A percentile compares a stretch with the other conserved stretches of the same genome.
These are phyloP conservation scores for Lingula anatina DNA, from an alignment of 2,888 invertebrate genomes.

Conservation along the genomic window DNA sequence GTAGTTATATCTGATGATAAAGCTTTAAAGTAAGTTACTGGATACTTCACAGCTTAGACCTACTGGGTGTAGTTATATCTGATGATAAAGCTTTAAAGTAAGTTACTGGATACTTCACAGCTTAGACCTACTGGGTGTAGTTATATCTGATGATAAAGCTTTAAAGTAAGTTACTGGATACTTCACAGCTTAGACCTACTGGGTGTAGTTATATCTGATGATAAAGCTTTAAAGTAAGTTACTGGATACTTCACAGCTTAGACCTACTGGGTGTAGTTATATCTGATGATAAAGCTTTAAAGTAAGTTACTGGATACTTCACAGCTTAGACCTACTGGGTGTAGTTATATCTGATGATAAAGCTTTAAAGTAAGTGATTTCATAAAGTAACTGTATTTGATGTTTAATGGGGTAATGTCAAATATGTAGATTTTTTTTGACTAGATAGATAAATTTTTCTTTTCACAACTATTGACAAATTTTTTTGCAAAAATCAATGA, in stretches of 20 bases:
- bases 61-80: slow-evolving; percentile 65
- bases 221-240: slow-evolving; percentile 57
- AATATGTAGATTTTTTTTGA: background rate
- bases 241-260: slow-evolving; percentile 92
- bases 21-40: too few relatives aligned
- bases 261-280: slow-evolving; percentile 68
- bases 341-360: slow-evolving; percentile 59
- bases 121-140: slow-evolving; percentile 69
- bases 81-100: slow-evolving; percentile 51
- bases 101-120: slow-evolving; percentile 94
- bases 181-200: slow-evolving; percentile 81
- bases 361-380: slow-evolving; percentile 35
- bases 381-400: background rate
- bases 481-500: too few relatives aligned
- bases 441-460: slow-evolving; percentile 14
- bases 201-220: slow-evolving; percentile 61
- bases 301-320: slow-evolving; percentile 86
- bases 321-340: slow-evolving; percentile 76
- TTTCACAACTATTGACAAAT: too few relatives aligned
- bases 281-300: slow-evolving; percentile 52
- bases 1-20: too few relatives aligned
- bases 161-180: slow-evolving; percentile 77
- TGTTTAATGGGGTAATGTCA: background rate
- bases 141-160: slow-evolving; percentile 56
- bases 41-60: slow-evolving; percentile 84